phyloP scores from a whole-genome alignment of 53 echinoderm and acorn worm genomes.

The Paracentrotus lividus region DNA sequence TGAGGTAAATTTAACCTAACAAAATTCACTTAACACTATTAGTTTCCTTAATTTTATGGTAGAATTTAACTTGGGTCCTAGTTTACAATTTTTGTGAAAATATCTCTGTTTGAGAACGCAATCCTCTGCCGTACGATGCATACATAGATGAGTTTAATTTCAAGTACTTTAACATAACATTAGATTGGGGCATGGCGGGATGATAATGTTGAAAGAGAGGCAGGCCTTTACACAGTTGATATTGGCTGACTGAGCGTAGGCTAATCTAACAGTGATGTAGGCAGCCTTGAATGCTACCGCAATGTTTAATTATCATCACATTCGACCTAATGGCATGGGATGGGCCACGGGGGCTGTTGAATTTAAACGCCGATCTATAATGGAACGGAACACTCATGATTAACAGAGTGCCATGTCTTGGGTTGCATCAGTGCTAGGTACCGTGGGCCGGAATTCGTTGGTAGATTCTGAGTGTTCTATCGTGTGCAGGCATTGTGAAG shows the following conservation, averaged over 20 bases:
- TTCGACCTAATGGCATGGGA: conserved; percentile 48
- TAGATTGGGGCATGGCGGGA: background rate
- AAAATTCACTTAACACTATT: no score
- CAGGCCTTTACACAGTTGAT: conserved; percentile 2
- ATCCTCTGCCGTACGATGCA: no score
- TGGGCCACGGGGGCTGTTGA: conserved; percentile 37
- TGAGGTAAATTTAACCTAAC: no score
- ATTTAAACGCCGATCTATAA: background rate
- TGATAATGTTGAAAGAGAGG: background rate
- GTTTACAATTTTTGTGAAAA: no score
- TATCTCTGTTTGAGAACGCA: no score
- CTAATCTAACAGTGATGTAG: conserved; percentile 18
- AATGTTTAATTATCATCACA: conserved; percentile 64
- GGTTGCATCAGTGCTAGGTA: background rate
- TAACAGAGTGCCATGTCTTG: conserved; percentile 23
- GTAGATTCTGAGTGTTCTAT: no score
- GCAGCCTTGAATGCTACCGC: conserved; percentile 41
- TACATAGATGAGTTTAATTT: background rate
- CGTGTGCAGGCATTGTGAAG: no score
- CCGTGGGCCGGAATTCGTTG: no score
- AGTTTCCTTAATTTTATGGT: no score
- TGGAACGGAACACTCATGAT: conserved; percentile 19
- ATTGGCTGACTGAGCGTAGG: conserved; percentile 13
- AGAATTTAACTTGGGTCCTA: no score
- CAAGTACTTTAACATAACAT: background rate